Percentiles rank a stretch among this genome's conserved stretches.
These are phyloP conservation scores for Drosophila melanica DNA, from an alignment of 1,140 invertebrate genomes.

Conservation along the genomic window DNA sequence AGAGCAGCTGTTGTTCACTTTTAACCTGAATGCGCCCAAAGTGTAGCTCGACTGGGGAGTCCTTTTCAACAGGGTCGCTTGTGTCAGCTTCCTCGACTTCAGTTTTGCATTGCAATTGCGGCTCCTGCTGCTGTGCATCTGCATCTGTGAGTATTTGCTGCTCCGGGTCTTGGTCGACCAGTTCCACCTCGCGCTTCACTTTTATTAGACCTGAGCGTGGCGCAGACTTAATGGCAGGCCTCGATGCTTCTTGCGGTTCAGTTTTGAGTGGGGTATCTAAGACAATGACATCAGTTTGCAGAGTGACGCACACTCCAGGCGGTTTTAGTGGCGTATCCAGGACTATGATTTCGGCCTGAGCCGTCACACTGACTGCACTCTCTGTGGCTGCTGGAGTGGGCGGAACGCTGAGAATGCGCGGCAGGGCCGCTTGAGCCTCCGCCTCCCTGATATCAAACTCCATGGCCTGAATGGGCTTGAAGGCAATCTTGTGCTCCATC, in stretches of 20 bases:
- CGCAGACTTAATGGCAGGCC: not conserved
- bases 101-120: slow-evolving; percentile 3
- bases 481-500: slow-evolving; percentile 73
- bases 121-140: not conserved
- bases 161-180: not conserved
- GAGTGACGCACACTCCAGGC: not conserved
- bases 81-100: slow-evolving; percentile 7
- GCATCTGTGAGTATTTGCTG: not conserved
- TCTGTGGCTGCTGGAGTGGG: not conserved
- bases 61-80: slow-evolving; percentile 35
- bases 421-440: slow-evolving; percentile 58
- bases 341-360: slow-evolving; percentile 24
- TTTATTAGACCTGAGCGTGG: not conserved
- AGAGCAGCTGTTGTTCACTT: slow-evolving; percentile 34
- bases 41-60: slow-evolving; percentile 37
- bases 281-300: slow-evolving; percentile 8
- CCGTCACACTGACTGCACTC: not conserved
- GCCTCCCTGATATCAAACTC: slow-evolving; percentile 72
- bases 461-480: slow-evolving; percentile 66
- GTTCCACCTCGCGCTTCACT: slow-evolving; percentile 21
- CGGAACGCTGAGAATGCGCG: slow-evolving; percentile 56
- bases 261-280: slow-evolving; percentile 30
- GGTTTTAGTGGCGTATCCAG: slow-evolving; percentile 43
- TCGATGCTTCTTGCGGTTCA: not conserved
- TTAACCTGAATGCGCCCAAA: slow-evolving; percentile 49